These are phyloP conservation scores for Cydia strobilella DNA, from an alignment of 1,140 invertebrate species.

Conservation along the genomic window DNA sequence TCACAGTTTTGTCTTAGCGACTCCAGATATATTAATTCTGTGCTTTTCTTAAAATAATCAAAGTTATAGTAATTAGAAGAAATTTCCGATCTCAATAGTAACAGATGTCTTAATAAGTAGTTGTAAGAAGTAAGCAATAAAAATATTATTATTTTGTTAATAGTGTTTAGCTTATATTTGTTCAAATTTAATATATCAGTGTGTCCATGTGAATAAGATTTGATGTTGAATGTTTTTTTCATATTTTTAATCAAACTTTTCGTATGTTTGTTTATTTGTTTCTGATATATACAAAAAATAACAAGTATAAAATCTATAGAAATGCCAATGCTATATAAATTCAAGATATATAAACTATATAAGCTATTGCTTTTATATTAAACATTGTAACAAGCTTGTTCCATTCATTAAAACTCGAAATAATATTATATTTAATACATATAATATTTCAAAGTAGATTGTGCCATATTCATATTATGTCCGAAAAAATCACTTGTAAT, in stretches of 20 bases:
- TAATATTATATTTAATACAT: too few relatives aligned
- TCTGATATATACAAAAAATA: not conserved
- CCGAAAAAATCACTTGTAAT: not conserved
- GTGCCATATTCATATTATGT: not conserved
- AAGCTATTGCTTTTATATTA: not conserved
- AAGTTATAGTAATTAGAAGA: too few relatives aligned
- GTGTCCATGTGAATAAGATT: conserved; percentile 45
- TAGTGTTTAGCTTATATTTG: conserved; percentile 12
- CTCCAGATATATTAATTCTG: too few relatives aligned
- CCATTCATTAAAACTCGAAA: not conserved
- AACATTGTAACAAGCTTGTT: not conserved
- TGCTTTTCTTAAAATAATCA: too few relatives aligned
- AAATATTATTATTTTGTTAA: conserved; percentile 1
- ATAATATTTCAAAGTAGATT: not conserved
- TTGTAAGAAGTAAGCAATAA: conserved; percentile 9
- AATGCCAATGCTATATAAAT: not conserved
- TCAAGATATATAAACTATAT: not conserved
- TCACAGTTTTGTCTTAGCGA: too few relatives aligned
- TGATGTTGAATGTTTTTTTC: conserved; percentile 44
- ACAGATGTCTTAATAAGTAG: not conserved
- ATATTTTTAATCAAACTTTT: conserved; percentile 38
- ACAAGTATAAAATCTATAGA: conserved; percentile 13
- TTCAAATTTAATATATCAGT: conserved; percentile 37
- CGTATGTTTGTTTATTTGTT: conserved; percentile 37
- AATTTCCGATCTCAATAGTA: not conserved